Evolutionary conservation across 2,797 vertebrate species (phyloP), one percentile per base, ranked within the genome.

Genomic region (Hyperoplus immaculatus): DNA sequence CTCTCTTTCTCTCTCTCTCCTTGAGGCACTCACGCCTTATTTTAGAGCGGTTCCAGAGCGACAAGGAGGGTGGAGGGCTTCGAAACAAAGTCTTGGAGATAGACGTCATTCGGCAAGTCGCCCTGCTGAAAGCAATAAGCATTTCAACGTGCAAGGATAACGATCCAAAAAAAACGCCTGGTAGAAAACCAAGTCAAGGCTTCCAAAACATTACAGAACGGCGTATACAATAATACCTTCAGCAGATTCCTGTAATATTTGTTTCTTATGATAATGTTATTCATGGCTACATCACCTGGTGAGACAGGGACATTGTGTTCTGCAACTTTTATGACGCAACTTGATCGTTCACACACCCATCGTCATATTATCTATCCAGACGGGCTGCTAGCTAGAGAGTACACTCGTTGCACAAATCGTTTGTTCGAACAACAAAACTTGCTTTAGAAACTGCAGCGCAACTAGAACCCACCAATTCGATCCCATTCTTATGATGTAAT

Each of bases 401-500:
- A 29, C 29, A 29, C 29, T 29, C 29, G 55, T 15, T 15, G 15
- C 3, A 57, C 54, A 10, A 18, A 36, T 57, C 16, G 47, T 46
- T 59, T 61, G 39, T 59, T 54, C 18, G 36, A 45, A 61, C n/a
- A 49, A 47, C 67, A 21, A 71, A 69, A 66, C 12, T 60, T 5
- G 4, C 67, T 73, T 29, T 69, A 18, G 14, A 62, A 66, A 18
- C 47, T 29, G 65, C 56, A 68, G 76, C 50, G 18, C 74, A 62
- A 55, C 67, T 29, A 46, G 74, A 68, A 55, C 73, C 72, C 29
- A 69, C 63, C 72, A 39, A 73, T 83, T 70, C 77, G 66, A 89
- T 86, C 88, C 78, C 58, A 53, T 86, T 88, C 84, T 77, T 80
- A 86, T 94, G 92, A 93, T 69, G 90, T 93, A 90, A 93, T 83